Base-by-base conservation (phyloP, 2,113 vertebrate genomes). In the Ctenodactylus gundi region DNA sequence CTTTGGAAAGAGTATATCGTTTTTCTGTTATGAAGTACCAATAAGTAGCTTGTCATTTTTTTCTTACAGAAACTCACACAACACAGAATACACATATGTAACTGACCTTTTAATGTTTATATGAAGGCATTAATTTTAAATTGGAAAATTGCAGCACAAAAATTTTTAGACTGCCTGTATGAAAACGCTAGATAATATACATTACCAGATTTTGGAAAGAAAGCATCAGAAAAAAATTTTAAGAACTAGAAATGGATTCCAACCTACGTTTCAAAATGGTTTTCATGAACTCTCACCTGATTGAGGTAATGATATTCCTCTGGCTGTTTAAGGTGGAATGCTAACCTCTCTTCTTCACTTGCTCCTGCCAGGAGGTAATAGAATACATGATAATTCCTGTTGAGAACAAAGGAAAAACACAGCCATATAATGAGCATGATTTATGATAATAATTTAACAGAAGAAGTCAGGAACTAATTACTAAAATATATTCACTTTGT, bases 351-450 rank as follows among this genome's bases (percentile, higher is more conserved):
- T 91, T 99, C 99, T 97, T 99, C 99, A 67, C 98, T 99, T 1
- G 99, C 98, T 97, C 99, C 99, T 97, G 99, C 99, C 98, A 99
- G 98, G 95, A 99, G 99, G 99, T 99, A 99, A 98, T 99, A 99
- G 98, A 99, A 99, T 58, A 99, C 99, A 88, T 99, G 99, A 98
- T 99, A 99, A 98, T 99, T 99, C 98, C 99, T 99, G 95, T 88
- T 96, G 96, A 25, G 80, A 95, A 96, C 34, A 96, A 93, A 93
- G 57, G n/a, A 89, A 88, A 73, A 67, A 18, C 55, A 80, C 21
- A 73, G 51, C 29, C 88, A 95, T 85, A 95, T 53, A 91, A 82
- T 75, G 62, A 92, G 76, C 9, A 78, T 78, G 27, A 93, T 57
- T 65, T 91, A 94, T 39, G 31, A 18, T 72, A 72, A 44, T 62